Conservation (phyloP, 37 sponge, comb jelly and placozoan species). For the Hexactinellida sp. region DNA sequence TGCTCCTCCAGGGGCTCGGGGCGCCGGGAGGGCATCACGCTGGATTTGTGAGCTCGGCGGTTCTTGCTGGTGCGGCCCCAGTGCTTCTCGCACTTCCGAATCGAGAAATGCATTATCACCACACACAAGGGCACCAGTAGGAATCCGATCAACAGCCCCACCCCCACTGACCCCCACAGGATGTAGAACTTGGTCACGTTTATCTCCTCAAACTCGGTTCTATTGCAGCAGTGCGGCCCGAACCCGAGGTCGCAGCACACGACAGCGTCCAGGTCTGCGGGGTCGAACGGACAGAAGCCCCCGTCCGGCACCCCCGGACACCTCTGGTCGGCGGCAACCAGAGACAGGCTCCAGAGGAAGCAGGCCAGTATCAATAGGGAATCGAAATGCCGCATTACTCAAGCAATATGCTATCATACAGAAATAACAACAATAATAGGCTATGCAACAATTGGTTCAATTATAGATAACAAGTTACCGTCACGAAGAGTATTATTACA, state of each 20-base stretch:
- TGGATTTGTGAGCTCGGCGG: not conserved
- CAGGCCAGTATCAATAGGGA: not conserved
- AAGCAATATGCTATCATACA: too few relatives aligned
- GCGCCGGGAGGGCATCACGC: not conserved
- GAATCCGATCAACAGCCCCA: not conserved
- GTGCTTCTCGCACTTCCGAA: not conserved
- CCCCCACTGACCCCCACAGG: not conserved
- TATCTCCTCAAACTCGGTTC: not conserved
- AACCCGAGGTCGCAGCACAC: not conserved
- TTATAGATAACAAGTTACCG: too few relatives aligned
- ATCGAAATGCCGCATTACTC: not conserved
- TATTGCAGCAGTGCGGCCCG: not conserved
- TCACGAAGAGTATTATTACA: too few relatives aligned
- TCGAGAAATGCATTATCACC: not conserved
- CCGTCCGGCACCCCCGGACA: constrained; percentile 5
- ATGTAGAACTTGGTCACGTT: not conserved
- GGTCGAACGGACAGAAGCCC: not conserved
- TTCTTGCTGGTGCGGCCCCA: not conserved
- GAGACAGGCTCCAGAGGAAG: not conserved
- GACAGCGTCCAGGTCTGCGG: not conserved
- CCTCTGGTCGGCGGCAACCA: not conserved
- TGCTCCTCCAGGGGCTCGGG: not conserved
- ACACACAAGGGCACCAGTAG: not conserved
- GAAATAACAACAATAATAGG: too few relatives aligned
- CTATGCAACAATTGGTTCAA: too few relatives aligned